A percentile compares a stretch with the other conserved stretches of the same genome.
Evolutionary conservation across 2,113 vertebrate genomes (phyloP).

Genomic region (Trachemys scripta): DNA sequence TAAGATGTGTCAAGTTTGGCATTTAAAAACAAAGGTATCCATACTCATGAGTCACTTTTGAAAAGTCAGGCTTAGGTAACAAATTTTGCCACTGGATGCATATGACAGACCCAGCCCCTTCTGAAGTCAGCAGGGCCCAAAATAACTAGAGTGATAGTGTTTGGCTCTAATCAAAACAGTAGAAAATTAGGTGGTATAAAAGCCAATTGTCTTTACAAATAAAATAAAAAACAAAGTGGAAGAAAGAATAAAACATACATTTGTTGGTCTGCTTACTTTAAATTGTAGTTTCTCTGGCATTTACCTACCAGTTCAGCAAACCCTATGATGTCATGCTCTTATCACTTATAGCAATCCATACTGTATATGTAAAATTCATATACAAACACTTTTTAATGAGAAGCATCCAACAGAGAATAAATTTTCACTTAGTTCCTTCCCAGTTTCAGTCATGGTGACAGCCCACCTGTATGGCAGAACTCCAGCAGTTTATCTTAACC

Average conservation of each 20-base stretch:
- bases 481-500: slow-evolving; percentile 1
- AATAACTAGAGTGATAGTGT: neutral
- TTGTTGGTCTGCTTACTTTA: neutral
- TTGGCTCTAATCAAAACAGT: neutral
- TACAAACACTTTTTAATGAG: slow-evolving; percentile 23
- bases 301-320: neutral
- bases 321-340: neutral
- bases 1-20: neutral
- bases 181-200: neutral
- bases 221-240: neutral
- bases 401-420: slow-evolving; percentile 36
- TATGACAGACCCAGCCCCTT: neutral
- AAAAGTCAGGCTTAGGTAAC: neutral
- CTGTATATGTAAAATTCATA: slow-evolving; percentile 34
- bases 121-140: neutral
- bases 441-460: slow-evolving; percentile 6
- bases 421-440: slow-evolving; percentile 48
- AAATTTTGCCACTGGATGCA: neutral
- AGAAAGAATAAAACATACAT: neutral
- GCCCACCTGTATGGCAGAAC: slow-evolving; percentile 47
- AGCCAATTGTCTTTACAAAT: neutral
- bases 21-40: neutral
- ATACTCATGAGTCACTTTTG: neutral
- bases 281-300: rapidly evolving
- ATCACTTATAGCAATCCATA: neutral